Evolutionary conservation across 2,113 vertebrate genomes (phyloP).

Genomic region (Synodontis membranacea): DNA sequence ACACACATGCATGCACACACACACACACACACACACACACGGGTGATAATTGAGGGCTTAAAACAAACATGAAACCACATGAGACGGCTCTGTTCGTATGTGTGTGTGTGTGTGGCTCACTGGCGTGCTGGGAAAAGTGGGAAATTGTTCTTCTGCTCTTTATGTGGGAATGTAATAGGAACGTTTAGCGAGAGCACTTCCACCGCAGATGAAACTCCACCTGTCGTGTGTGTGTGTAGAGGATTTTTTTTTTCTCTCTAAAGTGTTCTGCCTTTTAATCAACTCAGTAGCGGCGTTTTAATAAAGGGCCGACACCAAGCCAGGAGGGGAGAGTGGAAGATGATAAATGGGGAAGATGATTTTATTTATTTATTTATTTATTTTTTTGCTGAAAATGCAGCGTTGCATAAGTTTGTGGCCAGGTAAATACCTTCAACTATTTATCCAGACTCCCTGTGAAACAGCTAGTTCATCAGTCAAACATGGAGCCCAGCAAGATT

Average conservation of each 20-base stretch:
- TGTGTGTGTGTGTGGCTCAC: not conserved
- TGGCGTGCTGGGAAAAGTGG: conserved; percentile 33
- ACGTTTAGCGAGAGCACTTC: conserved; percentile 17
- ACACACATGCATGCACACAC: conserved; percentile 1
- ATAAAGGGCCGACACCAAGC: not conserved
- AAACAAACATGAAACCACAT: conserved; percentile 45
- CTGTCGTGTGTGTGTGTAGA: not conserved
- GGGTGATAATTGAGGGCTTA: conserved; percentile 42
- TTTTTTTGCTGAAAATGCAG: not conserved
- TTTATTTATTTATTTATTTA: too few species aligned
- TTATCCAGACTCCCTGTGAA: too few species aligned
- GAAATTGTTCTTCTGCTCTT: conserved; percentile 14
- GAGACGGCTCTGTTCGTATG: not conserved
- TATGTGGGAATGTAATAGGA: conserved; percentile 25
- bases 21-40: not conserved
- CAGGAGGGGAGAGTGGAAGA: not conserved
- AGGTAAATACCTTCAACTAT: too few species aligned
- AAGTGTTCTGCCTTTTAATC: not conserved
- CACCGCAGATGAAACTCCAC: not conserved
- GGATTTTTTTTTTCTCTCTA: not conserved
- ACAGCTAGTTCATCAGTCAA: too few species aligned
- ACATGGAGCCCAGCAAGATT: too few species aligned
- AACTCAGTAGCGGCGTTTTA: not conserved
- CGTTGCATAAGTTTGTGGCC: too few species aligned
- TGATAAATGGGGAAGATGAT: not conserved